Evolutionary conservation across 2,113 vertebrate genomes (phyloP).

Genomic region (Crotalus horridus): DNA sequence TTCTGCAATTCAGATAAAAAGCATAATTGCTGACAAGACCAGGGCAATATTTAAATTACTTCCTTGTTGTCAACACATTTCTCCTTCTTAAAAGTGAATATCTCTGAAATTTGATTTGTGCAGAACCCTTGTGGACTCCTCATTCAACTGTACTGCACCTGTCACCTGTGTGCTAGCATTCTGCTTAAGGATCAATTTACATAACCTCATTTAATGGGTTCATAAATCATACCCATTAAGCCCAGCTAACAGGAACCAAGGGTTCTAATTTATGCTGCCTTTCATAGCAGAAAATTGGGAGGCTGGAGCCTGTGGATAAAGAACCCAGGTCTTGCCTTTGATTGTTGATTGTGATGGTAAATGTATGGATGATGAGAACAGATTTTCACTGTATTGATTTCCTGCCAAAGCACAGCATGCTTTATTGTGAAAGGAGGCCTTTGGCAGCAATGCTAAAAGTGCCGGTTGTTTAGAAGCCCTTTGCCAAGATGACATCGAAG

Average conservation of each 20-base stretch:
- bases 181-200: constrained; percentile 99
- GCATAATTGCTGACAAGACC: constrained; percentile 83
- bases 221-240: constrained; percentile 99
- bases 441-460: constrained; percentile 80
- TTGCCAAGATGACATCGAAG: constrained; percentile 84
- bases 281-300: constrained; percentile 99
- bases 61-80: constrained; percentile 84
- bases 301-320: constrained; percentile 99
- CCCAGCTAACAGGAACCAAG: constrained; percentile 99
- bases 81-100: constrained; percentile 85
- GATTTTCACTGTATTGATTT: constrained; percentile 99
- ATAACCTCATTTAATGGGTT: constrained; percentile 99
- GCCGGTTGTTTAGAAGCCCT: constrained; percentile 81
- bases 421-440: constrained; percentile 87
- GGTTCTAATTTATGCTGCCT: constrained; percentile 99
- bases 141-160: constrained; percentile 93
- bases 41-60: constrained; percentile 86
- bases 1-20: constrained; percentile 83
- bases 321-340: constrained; percentile 99
- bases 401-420: constrained; percentile 99
- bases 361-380: constrained; percentile 99
- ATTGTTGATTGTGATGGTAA: constrained; percentile 99
- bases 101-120: constrained; percentile 84
- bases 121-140: constrained; percentile 82
- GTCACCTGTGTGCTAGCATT: constrained; percentile 99